Evolutionary conservation across 2,888 invertebrate species (phyloP), one percentile per base, ranked within the genome.

Genomic region (Pegoplata infirma): DNA sequence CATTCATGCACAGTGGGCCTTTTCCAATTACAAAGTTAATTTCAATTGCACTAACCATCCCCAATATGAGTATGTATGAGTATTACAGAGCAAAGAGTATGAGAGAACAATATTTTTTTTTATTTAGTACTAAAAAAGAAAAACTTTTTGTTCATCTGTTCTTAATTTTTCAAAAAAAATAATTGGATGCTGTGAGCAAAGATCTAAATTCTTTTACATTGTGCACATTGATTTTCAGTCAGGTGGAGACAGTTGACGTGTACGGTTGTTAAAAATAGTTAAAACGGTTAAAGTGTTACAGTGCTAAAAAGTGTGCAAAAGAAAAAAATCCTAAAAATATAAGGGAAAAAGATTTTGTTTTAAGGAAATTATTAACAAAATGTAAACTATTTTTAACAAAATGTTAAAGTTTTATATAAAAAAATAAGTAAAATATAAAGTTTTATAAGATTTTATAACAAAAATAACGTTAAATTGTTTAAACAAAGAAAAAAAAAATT

Each of bases 221-320:
- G 69, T 58, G 63, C 81, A 56, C 81, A 82, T 76, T 75, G 76
- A 81, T 81, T 81, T 83, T 83, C 85, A 89, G 89, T 89, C 88
- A 89, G 89, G 87, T 88, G 88, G 86, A 88, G 89, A 87, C 87
- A 88, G 88, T 87, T 87, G 84, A 87, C 86, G 88, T 85, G 87
- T 83, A 84, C 85, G 88, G 89, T 87, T 86, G 85, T 82, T 84
- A 72, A 80, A 40, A n/a, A 4, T 7, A 40, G n/a, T 10, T 32
- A 21, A 76, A 82, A 82, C 85, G 86, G 85, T 76, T 67, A 82
- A 82, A 74, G 83, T 81, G 71, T 63, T 67, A 28, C 55, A 75
- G 84, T 83, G 80, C 16, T 59, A 76, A 74, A 69, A 69, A 76
- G 71, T 80, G 68, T 74, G 76, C 64, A 79, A 71, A 76, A 74